Conservation (phyloP, 1,140 invertebrate genomes). For the Achatina immaculata region DNA sequence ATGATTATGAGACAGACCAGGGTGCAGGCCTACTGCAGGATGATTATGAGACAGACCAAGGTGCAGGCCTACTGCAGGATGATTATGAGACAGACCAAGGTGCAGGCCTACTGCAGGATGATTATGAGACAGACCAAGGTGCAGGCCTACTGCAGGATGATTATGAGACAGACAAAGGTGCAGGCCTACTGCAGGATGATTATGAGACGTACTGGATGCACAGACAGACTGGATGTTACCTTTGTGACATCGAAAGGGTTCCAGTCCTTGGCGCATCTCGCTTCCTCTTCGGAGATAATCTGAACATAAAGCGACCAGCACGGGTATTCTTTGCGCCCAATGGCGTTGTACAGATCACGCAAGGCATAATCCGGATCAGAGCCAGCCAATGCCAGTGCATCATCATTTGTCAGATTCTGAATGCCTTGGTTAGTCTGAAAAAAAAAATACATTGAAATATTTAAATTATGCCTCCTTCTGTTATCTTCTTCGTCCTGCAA, state of each 20-base stretch:
- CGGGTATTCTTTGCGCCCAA: conserved; percentile 84
- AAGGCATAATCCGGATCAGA: conserved; percentile 90
- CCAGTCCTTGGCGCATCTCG: conserved; percentile 61
- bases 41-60: neutral
- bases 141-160: neutral
- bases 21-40: neutral
- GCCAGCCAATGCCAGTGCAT: conserved; percentile 81
- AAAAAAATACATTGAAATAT: no score
- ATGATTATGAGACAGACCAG: neutral
- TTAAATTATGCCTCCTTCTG: no score
- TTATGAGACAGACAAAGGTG: neutral
- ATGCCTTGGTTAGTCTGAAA: conserved; percentile 88
- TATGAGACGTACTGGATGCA: neutral
- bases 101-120: neutral
- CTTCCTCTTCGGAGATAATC: conserved; percentile 76
- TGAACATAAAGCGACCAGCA: conserved; percentile 79
- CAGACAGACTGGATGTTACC: conserved; percentile 44
- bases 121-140: neutral
- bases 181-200: neutral
- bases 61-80: no score
- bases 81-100: neutral
- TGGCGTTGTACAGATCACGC: conserved; percentile 91
- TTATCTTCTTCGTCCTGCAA: no score
- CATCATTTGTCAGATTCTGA: conserved; percentile 83
- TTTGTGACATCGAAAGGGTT: conserved; percentile 72